Evolutionary conservation across 1,140 invertebrate species (phyloP), one percentile per base, ranked within the genome.

Genomic region (Papilio polyxenes): DNA sequence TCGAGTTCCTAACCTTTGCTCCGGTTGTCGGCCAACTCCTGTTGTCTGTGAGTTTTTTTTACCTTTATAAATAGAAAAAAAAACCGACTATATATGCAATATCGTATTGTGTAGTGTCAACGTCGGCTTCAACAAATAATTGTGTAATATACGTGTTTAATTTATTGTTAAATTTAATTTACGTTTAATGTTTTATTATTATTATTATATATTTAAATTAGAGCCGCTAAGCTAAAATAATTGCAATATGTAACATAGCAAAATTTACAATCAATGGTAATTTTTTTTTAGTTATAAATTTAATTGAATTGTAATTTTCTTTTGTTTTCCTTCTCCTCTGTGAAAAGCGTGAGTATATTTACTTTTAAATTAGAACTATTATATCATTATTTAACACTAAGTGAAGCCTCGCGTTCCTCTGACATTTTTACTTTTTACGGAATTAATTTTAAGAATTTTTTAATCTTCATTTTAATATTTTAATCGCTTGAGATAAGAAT

Each of bases 1-100:
- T 77, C 20, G 48, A 49, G 75, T 77, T 77, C 13, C 44, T 77
- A 77, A 77, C 75, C 75, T 53, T 77, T 37, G 75, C 20, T 77
- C 49, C 8, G 48, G n/a, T 48, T 11, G 49, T 77, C 23, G 20
- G 75, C 5, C 75, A 77, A 77, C 20, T 77, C 20, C 17, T 51
- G 49, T 77, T 77, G 20, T 3, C 49, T 37, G 75, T 76, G 75
- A 56, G 49, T 37, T 77, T 4, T 23, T 53, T 77, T 9, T 77
- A 51, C 23, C n/a, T 44, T 9, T 20, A 9, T 49, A 1, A 49
- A 8, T 49, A 10, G 7, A 8, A 9, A 44, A 7, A 44, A 51
- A 76, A 31, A 51, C 1, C 40, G 2, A 7, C 3, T 13, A 31
- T 11, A 13, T 23, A 37, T 37, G 11, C 13, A 72, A 72, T 40